phyloP scores from a whole-genome alignment of 2,888 invertebrate genomes.

The Papilio demoleus region DNA sequence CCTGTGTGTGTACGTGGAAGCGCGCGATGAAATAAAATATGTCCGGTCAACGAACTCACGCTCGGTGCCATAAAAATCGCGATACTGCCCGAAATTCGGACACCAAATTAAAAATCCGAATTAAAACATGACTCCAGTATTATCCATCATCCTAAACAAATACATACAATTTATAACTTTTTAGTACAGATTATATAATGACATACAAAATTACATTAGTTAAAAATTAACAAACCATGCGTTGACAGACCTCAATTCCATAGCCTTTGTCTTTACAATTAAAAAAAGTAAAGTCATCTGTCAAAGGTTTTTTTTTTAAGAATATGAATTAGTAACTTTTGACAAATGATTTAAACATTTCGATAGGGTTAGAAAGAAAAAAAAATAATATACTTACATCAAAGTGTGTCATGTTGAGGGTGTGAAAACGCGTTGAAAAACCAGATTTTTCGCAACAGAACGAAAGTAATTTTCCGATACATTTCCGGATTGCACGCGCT shows the following conservation, averaged over 20 bases:
- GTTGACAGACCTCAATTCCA: not conserved
- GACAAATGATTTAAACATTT: slow-evolving; percentile 23
- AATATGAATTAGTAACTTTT: slow-evolving; percentile 6
- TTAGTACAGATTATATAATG: slow-evolving; percentile 8
- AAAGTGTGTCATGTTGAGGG: slow-evolving; percentile 50
- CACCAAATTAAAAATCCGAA: slow-evolving; percentile 60
- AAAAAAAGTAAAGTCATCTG: not conserved
- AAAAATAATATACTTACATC: slow-evolving; percentile 59
- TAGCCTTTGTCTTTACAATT: not conserved
- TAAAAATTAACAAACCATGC: not conserved
- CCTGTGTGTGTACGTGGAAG: slow-evolving; percentile 81
- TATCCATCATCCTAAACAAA: slow-evolving; percentile 10
- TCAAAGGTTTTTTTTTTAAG: not conserved
- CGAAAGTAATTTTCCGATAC: slow-evolving; percentile 48
- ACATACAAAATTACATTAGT: slow-evolving; percentile 36
- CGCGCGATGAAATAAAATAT: slow-evolving; percentile 84
- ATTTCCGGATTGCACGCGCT: slow-evolving; percentile 72
- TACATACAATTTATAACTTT: not conserved
- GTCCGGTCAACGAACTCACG: slow-evolving; percentile 82
- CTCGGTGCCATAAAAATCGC: slow-evolving; percentile 83
- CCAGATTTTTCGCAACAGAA: slow-evolving; percentile 47
- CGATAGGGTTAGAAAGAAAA: slow-evolving; percentile 37
- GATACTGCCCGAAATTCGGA: slow-evolving; percentile 80
- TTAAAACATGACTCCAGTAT: slow-evolving; percentile 33
- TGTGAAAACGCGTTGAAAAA: slow-evolving; percentile 48